phyloP scores from a whole-genome alignment of 2,888 invertebrate genomes.

The Lithophane socia region DNA sequence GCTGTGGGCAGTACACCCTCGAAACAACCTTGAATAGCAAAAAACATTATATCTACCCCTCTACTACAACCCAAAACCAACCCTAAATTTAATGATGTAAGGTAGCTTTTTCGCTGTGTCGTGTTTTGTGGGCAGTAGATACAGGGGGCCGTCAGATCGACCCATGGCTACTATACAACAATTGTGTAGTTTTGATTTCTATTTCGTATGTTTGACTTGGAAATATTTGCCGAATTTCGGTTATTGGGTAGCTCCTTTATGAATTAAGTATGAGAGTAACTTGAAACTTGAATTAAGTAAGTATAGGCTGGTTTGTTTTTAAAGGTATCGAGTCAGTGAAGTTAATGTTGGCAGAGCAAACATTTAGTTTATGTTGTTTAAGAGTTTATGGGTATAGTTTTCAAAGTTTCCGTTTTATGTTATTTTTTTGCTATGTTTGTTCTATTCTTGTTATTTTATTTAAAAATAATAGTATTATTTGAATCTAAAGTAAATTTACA shows the following conservation, averaged over 20 bases:
- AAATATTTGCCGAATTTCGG: constrained; percentile 64
- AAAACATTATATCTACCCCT: constrained; percentile 82
- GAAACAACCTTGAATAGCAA: constrained; percentile 79
- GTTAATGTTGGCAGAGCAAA: constrained; percentile 41
- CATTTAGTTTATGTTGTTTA: constrained; percentile 27
- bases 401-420: constrained; percentile 15
- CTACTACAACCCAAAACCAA: constrained; percentile 64
- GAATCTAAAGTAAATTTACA: not conserved
- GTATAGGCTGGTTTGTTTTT: constrained; percentile 55
- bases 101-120: constrained; percentile 52
- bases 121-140: constrained; percentile 81
- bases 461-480: not conserved
- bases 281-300: constrained; percentile 58
- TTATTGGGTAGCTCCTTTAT: constrained; percentile 58
- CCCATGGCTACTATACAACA: constrained; percentile 84
- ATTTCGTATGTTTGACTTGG: constrained; percentile 70
- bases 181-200: constrained; percentile 88
- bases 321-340: constrained; percentile 39
- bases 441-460: not conserved
- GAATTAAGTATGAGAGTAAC: constrained; percentile 64
- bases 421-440: constrained; percentile 3
- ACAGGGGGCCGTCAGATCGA: constrained; percentile 85
- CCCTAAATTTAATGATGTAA: constrained; percentile 56
- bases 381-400: constrained; percentile 14
- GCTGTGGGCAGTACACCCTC: constrained; percentile 89